Evolutionary conservation across 2,888 invertebrate genomes (phyloP).

Genomic region (Bellardia pandia): DNA sequence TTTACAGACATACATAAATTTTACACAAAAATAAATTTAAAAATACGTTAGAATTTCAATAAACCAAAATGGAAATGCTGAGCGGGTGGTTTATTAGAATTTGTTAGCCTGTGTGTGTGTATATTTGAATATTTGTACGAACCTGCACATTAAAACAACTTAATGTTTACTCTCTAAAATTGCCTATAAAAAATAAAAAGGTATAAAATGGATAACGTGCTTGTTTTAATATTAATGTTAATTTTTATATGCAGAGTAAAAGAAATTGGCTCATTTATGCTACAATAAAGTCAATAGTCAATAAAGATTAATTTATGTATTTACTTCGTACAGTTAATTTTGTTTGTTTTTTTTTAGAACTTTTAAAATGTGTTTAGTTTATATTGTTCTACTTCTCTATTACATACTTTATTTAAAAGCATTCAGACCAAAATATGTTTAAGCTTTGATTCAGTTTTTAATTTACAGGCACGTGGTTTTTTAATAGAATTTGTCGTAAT

Average conservation of each 20-base stretch:
- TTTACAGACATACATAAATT: constrained; percentile 23
- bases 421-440: neutral
- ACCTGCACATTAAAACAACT: constrained; percentile 11
- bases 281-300: constrained; percentile 29
- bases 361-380: constrained; percentile 14
- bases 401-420: too few relatives aligned
- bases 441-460: neutral
- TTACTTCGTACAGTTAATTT: neutral
- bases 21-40: constrained; percentile 18
- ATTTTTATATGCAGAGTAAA: neutral
- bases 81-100: neutral
- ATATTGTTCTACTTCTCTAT: neutral
- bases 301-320: constrained; percentile 45
- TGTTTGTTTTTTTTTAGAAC: neutral
- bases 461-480: neutral
- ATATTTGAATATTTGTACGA: neutral
- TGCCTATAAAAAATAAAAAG: constrained; percentile 1
- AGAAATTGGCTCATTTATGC: constrained; percentile 10
- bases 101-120: neutral
- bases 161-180: constrained; percentile 26
- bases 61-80: constrained; percentile 17
- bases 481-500: neutral
- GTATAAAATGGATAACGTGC: neutral
- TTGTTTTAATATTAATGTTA: constrained; percentile 19
- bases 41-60: neutral